Evolutionary conservation across 2,888 invertebrate species (phyloP), one percentile per base, ranked within the genome.

Genomic region (Chaetogeoica ovagalla): DNA sequence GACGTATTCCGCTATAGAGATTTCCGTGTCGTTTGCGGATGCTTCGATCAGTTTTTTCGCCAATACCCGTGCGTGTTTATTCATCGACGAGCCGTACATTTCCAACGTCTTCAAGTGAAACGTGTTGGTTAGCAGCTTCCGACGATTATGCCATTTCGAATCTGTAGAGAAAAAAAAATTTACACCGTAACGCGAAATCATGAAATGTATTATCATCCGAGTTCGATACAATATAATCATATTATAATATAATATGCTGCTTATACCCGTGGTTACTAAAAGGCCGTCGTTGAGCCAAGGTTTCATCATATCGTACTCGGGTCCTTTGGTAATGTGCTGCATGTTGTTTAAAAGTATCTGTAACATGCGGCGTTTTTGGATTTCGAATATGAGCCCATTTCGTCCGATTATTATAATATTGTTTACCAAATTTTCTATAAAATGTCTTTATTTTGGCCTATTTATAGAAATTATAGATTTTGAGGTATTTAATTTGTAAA

Each of bases 101-200:
- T 91, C 89, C 84, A 91, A 87, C 83, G 91, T 91, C 85, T 90
- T 90, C 85, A 91, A 91, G 86, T 91, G 91, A 85, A 91, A 91
- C 5, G 91, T 89, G 23, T 91, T 91, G 1, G 91, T 91, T 83
- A 91, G 85, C 83, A 91, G 88, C 87, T 90, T 90, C 83, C 91
- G 86, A 83, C 91, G 86, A 0, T 86, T 86, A 83, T 89, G 87
- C 91, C 91, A 91, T 86, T 91, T 91, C 7, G 6, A 17, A 19
- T 82, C 83, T 83, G 23, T 21, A 19, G 43, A 72, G 30, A 62
- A 48, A 1, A 21, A 62, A 43, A 43, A 43, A 30, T 2, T 30
- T 43, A 43, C 11, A 11, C 11, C 9, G 43, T 9, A 7, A 43
- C 6, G 11, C 43, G 43, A 43, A 43, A 43, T 1, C 1, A 43